These are phyloP conservation scores for Ivindomyrus marchei DNA, from an alignment of 2,113 vertebrate species.

Conservation along the genomic window DNA sequence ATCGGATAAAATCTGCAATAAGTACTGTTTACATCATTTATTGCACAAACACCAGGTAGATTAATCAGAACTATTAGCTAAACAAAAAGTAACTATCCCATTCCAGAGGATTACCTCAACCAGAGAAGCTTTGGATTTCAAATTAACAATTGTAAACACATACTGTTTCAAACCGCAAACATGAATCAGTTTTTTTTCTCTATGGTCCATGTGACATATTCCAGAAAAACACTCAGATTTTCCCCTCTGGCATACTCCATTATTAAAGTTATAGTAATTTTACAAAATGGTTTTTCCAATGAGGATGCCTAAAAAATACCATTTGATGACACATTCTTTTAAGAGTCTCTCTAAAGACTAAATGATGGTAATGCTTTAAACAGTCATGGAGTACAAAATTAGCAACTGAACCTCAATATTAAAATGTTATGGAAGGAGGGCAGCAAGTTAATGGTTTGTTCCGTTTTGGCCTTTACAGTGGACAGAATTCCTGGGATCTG, in stretches of 20 bases:
- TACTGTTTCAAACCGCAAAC: background rate
- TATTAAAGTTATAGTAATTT: background rate
- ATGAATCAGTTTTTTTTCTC: background rate
- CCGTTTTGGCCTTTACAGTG: background rate
- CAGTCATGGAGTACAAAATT: background rate
- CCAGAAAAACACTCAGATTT: background rate
- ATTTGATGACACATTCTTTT: background rate
- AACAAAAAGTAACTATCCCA: background rate
- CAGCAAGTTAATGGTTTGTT: background rate
- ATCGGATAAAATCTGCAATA: slow-evolving; percentile 1
- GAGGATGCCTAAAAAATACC: background rate
- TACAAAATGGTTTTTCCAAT: background rate
- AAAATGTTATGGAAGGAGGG: background rate
- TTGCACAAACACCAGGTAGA: slow-evolving; percentile 4
- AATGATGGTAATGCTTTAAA: background rate
- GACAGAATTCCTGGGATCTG: background rate
- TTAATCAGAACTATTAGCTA: slow-evolving; percentile 3
- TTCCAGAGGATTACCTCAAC: background rate
- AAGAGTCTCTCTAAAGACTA: background rate
- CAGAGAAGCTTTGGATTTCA: background rate
- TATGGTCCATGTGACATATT: background rate
- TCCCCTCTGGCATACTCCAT: background rate
- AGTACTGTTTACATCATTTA: background rate
- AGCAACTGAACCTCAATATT: background rate
- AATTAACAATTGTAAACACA: slow-evolving; percentile 10